A percentile compares a stretch with the other conserved stretches of the same genome.
These are phyloP conservation scores for Willowsia nigromaculata DNA, from an alignment of 2,888 invertebrate species.

Conservation along the genomic window DNA sequence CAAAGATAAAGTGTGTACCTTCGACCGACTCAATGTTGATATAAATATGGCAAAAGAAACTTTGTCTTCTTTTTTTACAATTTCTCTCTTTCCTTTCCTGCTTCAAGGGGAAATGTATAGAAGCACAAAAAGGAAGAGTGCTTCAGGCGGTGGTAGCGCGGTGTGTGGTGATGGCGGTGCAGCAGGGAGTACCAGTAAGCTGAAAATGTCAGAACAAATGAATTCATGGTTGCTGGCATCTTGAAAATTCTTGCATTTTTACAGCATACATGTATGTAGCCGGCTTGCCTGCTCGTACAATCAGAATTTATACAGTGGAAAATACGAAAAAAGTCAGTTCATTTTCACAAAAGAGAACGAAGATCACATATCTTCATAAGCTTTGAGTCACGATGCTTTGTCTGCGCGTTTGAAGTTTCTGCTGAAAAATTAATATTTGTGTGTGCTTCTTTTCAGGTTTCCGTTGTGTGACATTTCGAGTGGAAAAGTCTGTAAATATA, in stretches of 20 bases:
- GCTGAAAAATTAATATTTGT: background rate
- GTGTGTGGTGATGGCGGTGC: background rate
- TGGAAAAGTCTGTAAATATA: background rate
- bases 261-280: background rate
- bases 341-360: background rate
- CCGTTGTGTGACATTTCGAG: background rate
- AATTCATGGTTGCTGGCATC: conserved; percentile 59
- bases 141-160: conserved; percentile 36
- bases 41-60: conserved; percentile 36
- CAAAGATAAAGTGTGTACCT: conserved; percentile 3
- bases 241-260: background rate
- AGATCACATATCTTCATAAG: background rate
- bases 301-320: background rate
- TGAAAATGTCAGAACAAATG: conserved; percentile 62
- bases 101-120: conserved; percentile 16
- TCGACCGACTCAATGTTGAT: background rate
- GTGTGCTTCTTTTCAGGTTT: background rate
- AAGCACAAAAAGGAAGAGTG: conserved; percentile 20
- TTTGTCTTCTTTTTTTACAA: conserved; percentile 41
- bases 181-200: background rate
- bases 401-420: too few relatives aligned
- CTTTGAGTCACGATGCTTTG: background rate
- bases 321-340: background rate
- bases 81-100: conserved; percentile 29
- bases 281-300: background rate